Percentiles rank a stretch among this genome's conserved stretches.
Evolutionary conservation across 2,113 vertebrate genomes (phyloP).

Genomic region (Phalacrocorax pelagicus): DNA sequence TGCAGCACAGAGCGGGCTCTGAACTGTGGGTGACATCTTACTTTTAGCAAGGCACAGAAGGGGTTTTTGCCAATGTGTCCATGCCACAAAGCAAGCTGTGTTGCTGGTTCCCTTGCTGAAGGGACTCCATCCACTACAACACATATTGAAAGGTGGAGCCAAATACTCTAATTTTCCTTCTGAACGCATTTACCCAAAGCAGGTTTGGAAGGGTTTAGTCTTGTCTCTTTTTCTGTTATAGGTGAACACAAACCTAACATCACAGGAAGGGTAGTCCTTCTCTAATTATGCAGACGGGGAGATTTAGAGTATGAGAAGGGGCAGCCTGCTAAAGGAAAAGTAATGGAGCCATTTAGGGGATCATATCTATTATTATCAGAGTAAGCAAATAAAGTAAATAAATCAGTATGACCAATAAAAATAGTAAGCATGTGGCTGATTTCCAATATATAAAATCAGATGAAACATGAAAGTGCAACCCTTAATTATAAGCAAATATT

Average conservation of each 20-base stretch:
- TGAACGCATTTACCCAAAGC: neutral
- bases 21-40: neutral
- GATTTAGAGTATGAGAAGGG: neutral
- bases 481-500: constrained; percentile 83
- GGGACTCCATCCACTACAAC: neutral
- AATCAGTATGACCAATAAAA: constrained; percentile 58
- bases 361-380: constrained; percentile 39
- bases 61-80: neutral
- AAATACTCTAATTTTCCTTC: neutral
- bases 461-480: constrained; percentile 79
- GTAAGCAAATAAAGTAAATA: constrained; percentile 51
- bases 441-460: constrained; percentile 77
- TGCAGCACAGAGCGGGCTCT: neutral
- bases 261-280: neutral
- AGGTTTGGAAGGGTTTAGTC: neutral
- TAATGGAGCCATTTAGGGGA: constrained; percentile 15
- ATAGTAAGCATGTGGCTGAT: constrained; percentile 59
- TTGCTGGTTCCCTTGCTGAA: neutral
- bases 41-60: neutral
- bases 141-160: neutral
- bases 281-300: neutral
- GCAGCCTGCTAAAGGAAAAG: neutral
- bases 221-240: neutral
- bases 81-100: neutral
- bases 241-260: neutral